phyloP scores from a whole-genome alignment of 2,888 invertebrate genomes.

The Eupithecia pulchellata region DNA sequence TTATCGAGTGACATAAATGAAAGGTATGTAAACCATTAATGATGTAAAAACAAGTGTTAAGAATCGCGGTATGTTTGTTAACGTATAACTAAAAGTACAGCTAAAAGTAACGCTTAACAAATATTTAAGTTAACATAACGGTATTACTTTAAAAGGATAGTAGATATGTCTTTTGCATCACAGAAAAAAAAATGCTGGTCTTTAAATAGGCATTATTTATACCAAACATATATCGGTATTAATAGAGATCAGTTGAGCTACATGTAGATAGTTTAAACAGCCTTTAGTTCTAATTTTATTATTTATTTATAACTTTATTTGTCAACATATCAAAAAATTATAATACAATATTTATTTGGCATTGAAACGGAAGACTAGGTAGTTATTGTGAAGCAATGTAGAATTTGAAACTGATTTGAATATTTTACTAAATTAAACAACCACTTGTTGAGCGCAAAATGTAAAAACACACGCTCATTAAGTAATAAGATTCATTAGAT shows the following conservation, averaged over 20 bases:
- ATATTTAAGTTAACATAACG: neutral
- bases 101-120: neutral
- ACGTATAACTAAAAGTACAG: slow-evolving; percentile 1
- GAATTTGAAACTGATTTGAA: slow-evolving; percentile 31
- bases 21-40: slow-evolving; percentile 4
- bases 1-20: slow-evolving; percentile 32
- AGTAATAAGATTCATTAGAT: slow-evolving; percentile 39
- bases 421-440: slow-evolving; percentile 34
- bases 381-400: neutral
- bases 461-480: slow-evolving; percentile 36
- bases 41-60: slow-evolving; percentile 8
- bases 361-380: neutral
- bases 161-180: neutral
- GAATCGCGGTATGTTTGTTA: neutral
- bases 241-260: too few relatives aligned
- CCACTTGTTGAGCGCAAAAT: slow-evolving; percentile 39
- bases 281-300: too few relatives aligned
- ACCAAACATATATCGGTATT: too few relatives aligned
- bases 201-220: neutral
- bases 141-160: neutral
- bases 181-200: neutral
- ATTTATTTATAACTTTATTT: too few relatives aligned
- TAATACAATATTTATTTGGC: too few relatives aligned
- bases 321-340: too few relatives aligned
- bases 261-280: too few relatives aligned